Base-by-base conservation (phyloP, 1,140 invertebrate genomes). In the Orussus abietinus region DNA sequence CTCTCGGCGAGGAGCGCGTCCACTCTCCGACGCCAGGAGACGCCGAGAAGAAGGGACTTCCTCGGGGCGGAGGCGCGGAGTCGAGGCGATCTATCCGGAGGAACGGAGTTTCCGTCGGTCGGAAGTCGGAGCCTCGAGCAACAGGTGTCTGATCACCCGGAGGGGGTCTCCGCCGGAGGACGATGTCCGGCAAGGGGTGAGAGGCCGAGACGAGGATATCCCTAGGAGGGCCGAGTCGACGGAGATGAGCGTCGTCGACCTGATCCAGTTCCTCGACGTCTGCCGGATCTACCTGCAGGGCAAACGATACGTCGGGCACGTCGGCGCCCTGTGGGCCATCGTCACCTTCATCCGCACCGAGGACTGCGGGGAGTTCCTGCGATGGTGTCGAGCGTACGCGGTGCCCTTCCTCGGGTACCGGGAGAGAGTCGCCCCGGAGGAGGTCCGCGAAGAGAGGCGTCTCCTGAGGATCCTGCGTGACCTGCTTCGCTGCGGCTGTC, bases 261-360 rank as follows among this genome's bases (percentile, higher is more conserved):
- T 69, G 26, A 60, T 66, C 41, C 58, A 50, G 42, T 70, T 59
- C 42, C 55, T 68, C 41, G 66, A 69, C 36, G 49, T 70, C 13
- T 70, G 69, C 46, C 64, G 65, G 31, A 26, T 65, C 10, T 72
- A 70, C 30, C 46, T 72, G 5, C 58, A 70, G 33, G 54, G 53
- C 38, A 5, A 56, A 50, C 17, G 61, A 55, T 3, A 51, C 48
- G 14, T 52, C 52, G 6, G 49, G 51, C 4, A 51, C 12, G 47
- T 61, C 10, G 60, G 54, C 38, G 66, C 59, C n/a, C 54, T 70
- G 4, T 70, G 66, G 69, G 64, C 69, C 4, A 64, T 72, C 34
- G 35, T 69, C 6, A 70, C 66, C 9, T 72, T 67, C 37, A 53
- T 72, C 13, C 55, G 64, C 3, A 66, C 64, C 22, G 66, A 72